These are phyloP conservation scores for Metopolophium dirhodum DNA, from an alignment of 1,140 invertebrate species.

Conservation along the genomic window DNA sequence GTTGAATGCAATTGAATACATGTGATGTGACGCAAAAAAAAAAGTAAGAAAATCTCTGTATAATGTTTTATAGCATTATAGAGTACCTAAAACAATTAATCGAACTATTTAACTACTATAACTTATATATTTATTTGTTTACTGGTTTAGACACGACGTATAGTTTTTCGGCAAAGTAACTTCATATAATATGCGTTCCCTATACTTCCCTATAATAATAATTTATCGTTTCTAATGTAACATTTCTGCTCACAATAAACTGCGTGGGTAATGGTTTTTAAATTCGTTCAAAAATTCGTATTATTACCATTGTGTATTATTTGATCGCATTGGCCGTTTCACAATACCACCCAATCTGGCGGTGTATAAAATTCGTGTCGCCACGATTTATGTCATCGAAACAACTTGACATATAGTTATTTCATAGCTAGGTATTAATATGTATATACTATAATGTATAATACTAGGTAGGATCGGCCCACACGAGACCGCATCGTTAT, in stretches of 20 bases:
- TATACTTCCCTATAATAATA: neutral
- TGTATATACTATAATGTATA: neutral
- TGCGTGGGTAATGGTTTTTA: neutral
- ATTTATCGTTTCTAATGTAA: neutral
- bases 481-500: neutral
- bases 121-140: neutral
- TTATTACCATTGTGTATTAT: neutral
- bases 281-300: neutral
- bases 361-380: neutral
- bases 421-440: neutral
- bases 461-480: neutral
- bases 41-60: neutral
- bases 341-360: constrained; percentile 10
- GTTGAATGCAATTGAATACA: neutral
- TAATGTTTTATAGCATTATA: neutral
- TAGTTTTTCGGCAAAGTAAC: neutral
- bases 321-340: neutral
- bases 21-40: neutral
- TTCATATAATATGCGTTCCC: neutral
- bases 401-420: neutral
- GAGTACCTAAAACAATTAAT: neutral
- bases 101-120: neutral
- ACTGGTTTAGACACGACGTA: neutral
- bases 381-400: constrained; percentile 27
- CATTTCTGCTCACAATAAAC: neutral